Base-by-base conservation (phyloP, 2,888 invertebrate genomes). In the Agelastica alni region DNA sequence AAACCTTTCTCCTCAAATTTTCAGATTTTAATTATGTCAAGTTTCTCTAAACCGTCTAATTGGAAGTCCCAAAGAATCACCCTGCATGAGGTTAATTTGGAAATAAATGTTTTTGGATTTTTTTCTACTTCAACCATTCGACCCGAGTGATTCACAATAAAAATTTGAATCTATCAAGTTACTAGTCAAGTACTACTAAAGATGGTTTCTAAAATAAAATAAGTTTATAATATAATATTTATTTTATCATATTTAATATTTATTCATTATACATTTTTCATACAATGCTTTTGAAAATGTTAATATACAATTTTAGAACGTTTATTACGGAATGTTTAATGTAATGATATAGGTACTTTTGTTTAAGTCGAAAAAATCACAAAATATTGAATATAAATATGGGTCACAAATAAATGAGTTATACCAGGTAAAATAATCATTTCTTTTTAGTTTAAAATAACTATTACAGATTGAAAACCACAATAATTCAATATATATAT, bases 181-280 rank as follows among this genome's bases (percentile, higher is more conserved):
- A n/a, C n/a, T n/a, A n/a, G n/a, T n/a, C n/a, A n/a, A n/a, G n/a
- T n/a, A n/a, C n/a, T n/a, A n/a, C n/a, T n/a, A n/a, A n/a, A n/a
- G n/a, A n/a, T n/a, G n/a, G n/a, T n/a, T n/a, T n/a, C n/a, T n/a
- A 26, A 10, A 26, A 13, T 14, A 47, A 12, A 41, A 17, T 30
- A 18, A 39, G 10, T 20, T 22, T 51, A 45, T 56, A 59, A 59
- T 59, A 58, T 58, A 55, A 41, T 51, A 43, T 59, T 62, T 65
- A 64, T 62, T 65, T 59, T 56, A 62, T 61, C 55, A 41, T 57
- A 57, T 51, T 57, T 49, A 60, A 37, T 59, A 58, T 56, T 56
- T 56, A 55, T 56, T 64, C 52, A 66, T 70, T 65, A 70, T 68
- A 69, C 68, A 70, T 66, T 69, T 70, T 64, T 66, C 64, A 68